Conservation (phyloP, 2,888 invertebrate species). For the Salticus scenicus region DNA sequence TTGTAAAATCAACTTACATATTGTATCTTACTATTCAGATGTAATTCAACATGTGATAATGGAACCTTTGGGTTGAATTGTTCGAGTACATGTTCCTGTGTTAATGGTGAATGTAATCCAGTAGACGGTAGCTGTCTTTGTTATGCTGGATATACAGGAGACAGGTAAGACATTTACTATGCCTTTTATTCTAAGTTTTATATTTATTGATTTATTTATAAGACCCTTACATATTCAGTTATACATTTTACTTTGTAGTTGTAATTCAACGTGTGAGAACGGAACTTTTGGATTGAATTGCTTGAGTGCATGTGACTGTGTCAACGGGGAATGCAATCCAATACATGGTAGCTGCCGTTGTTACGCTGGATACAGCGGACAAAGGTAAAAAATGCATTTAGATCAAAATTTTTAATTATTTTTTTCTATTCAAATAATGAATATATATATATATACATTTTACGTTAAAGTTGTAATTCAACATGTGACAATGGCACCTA, state of each 20-base stretch:
- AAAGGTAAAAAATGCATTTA: no score
- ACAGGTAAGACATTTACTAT: slow-evolving; percentile 7
- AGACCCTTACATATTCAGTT: no score
- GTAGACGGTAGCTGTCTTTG: slow-evolving; percentile 14
- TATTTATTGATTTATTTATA: no score
- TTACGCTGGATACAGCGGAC: no score
- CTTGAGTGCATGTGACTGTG: background rate
- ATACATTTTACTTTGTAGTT: no score
- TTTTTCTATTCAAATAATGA: no score
- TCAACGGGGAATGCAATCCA: background rate
- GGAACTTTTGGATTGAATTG: background rate
- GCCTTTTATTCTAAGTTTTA: no score
- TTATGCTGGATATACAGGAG: slow-evolving; percentile 32
- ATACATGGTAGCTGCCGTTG: slow-evolving; percentile 1
- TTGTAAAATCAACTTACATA: no score
- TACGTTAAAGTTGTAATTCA: background rate
- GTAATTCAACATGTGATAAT: background rate
- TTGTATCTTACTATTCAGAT: no score
- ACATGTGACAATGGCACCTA: background rate
- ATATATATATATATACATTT: no score
- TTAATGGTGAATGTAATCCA: background rate
- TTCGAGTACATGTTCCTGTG: background rate
- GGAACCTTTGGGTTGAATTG: background rate
- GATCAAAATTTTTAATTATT: no score
- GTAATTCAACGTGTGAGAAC: background rate